A percentile compares a stretch with the other conserved stretches of the same genome.
These are phyloP conservation scores for Eremophila alpestris DNA, from an alignment of 2,797 vertebrate genomes.

Conservation along the genomic window DNA sequence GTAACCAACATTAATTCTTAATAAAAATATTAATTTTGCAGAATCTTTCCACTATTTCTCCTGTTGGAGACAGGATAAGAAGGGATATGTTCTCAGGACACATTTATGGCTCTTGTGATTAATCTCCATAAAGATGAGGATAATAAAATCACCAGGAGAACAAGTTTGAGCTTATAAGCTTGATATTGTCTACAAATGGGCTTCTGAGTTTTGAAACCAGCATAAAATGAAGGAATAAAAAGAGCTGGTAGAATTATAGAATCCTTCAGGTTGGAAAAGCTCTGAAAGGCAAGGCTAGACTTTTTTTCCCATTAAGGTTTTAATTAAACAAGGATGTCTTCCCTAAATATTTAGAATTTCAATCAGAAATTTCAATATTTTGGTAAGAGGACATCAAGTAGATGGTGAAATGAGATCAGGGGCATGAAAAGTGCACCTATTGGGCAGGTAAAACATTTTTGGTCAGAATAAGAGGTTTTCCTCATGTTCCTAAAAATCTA, in stretches of 20 bases:
- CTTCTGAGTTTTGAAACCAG: neutral
- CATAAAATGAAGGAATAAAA: neutral
- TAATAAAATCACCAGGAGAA: neutral
- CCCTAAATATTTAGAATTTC: neutral
- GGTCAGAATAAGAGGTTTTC: neutral
- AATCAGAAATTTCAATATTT: neutral
- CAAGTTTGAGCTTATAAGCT: neutral
- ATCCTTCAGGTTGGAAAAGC: neutral
- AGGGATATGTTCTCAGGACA: neutral
- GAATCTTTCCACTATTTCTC: neutral
- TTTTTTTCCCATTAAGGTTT: neutral
- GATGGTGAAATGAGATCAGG: neutral
- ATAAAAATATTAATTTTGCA: neutral
- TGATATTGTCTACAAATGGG: neutral
- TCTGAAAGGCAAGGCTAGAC: neutral
- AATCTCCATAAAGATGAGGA: neutral
- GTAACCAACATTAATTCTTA: neutral
- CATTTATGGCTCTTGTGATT: neutral
- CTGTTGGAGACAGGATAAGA: neutral
- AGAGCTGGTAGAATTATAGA: neutral
- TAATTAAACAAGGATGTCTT: neutral
- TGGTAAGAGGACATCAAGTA: neutral
- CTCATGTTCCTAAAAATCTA: neutral
- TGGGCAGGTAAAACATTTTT: neutral
- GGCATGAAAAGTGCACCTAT: neutral